Evolutionary conservation across 2,797 vertebrate species (phyloP), one percentile per base, ranked within the genome.

Genomic region (Malurus splendens): DNA sequence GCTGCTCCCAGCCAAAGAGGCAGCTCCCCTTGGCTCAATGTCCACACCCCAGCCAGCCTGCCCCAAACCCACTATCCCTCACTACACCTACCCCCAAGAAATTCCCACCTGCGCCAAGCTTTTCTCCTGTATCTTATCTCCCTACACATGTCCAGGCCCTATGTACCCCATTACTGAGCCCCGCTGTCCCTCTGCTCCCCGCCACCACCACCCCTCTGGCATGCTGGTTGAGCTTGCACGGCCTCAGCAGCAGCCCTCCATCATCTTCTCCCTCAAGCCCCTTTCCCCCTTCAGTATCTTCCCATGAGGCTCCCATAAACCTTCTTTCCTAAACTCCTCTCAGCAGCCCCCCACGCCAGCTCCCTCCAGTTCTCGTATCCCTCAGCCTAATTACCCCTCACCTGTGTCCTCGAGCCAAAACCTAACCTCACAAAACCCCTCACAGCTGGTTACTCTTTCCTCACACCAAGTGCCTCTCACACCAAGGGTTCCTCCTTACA

Each of bases 181-280:
- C 22, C n/a, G 10, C 25, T 8, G 6, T 12, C 22, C 9, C 38
- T 4, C 23, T 9, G 6, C 24, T 47, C n/a, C 32, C 12, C 4
- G 12, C 14, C 3, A 36, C 36, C 3, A 1, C 6, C 16, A 6
- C 18, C 30, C 14, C 32, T 25, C 60, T 23, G 15, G 15, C 39
- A 39, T 45, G 4, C 8, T 9, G 3, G 2, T n/a, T 1, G 8
- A 30, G 32, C 48, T 19, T 18, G 15, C 9, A n/a, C 0, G 0
- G 28, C 74, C 48, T 36, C 73, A 48, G n/a, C 51, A 33, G 2
- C 44, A 22, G 27, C 4, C 2, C 4, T 27, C 1, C 14, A 2
- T 15, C 38, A 62, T 5, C 4, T 47, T 10, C 5, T 42, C 59
- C 14, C 51, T 33, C 25, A 18, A 16, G n/a, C 30, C 11, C 33